Evolutionary conservation across 2,888 invertebrate species (phyloP).

Genomic region (Lasiommata megera): DNA sequence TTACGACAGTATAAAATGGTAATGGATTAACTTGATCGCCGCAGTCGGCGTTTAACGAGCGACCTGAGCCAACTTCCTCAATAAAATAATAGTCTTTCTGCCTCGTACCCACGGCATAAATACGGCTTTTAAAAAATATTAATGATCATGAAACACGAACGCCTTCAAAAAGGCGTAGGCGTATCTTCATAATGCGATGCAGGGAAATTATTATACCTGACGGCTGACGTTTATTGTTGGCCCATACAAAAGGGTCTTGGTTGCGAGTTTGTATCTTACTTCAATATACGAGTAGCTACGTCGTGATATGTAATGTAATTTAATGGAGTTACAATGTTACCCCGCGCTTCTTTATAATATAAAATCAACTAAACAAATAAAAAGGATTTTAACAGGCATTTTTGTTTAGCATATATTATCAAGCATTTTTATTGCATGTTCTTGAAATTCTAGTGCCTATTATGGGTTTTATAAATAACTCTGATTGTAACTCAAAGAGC

Average conservation of each 20-base stretch:
- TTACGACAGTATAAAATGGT: constrained; percentile 75
- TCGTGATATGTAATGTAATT: background rate
- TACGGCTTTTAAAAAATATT: constrained; percentile 38
- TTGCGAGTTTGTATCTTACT: constrained; percentile 1
- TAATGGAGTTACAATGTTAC: background rate
- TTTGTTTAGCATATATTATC: too few relatives aligned
- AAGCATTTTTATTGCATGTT: too few relatives aligned
- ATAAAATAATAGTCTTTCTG: constrained; percentile 68
- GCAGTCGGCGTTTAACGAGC: constrained; percentile 66
- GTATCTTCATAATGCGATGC: constrained; percentile 25
- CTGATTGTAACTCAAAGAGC: too few relatives aligned
- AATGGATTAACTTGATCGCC: constrained; percentile 75
- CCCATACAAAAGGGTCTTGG: constrained; percentile 11
- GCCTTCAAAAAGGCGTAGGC: constrained; percentile 31
- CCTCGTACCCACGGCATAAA: constrained; percentile 36
- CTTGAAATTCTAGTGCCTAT: too few relatives aligned
- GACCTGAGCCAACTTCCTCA: constrained; percentile 71
- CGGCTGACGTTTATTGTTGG: constrained; percentile 11
- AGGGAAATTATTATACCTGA: constrained; percentile 16
- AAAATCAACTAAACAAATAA: too few relatives aligned
- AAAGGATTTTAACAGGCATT: too few relatives aligned
- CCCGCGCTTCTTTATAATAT: background rate
- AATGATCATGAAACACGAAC: constrained; percentile 35
- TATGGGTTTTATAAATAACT: too few relatives aligned
- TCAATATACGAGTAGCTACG: background rate